Evolutionary conservation across 2,113 vertebrate species (phyloP).

Genomic region (Colius striatus): DNA sequence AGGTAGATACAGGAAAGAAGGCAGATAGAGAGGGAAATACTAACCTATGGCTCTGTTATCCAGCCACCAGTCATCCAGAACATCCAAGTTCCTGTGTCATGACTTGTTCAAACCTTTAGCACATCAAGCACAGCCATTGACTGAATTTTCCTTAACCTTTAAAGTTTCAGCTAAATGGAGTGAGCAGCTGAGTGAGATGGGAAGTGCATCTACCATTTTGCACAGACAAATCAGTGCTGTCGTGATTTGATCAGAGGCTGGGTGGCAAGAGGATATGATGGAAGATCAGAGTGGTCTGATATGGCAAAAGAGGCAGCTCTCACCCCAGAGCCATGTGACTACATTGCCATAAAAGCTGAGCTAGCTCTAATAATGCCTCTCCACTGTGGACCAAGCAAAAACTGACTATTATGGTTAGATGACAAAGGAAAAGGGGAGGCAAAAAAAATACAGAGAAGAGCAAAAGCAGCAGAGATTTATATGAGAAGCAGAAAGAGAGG

Average conservation of each 20-base stretch:
- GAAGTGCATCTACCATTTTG: background rate
- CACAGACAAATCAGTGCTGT: rapidly evolving
- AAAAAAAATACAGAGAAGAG: background rate
- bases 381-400: background rate
- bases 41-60: background rate
- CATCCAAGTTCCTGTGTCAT: too few relatives aligned
- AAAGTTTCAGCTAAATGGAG: background rate
- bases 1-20: rapidly evolving
- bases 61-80: background rate
- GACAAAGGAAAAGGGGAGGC: background rate
- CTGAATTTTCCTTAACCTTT: background rate
- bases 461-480: background rate
- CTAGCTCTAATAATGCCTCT: background rate
- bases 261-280: background rate
- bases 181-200: rapidly evolving
- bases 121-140: rapidly evolving
- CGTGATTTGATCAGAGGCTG: background rate
- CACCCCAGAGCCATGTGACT: background rate
- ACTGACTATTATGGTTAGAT: background rate
- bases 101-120: background rate
- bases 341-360: background rate
- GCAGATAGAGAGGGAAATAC: too few relatives aligned
- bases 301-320: background rate
- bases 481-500: background rate
- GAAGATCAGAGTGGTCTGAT: background rate